phyloP scores from a whole-genome alignment of 1,140 invertebrate genomes.

The Laupala kohalensis region DNA sequence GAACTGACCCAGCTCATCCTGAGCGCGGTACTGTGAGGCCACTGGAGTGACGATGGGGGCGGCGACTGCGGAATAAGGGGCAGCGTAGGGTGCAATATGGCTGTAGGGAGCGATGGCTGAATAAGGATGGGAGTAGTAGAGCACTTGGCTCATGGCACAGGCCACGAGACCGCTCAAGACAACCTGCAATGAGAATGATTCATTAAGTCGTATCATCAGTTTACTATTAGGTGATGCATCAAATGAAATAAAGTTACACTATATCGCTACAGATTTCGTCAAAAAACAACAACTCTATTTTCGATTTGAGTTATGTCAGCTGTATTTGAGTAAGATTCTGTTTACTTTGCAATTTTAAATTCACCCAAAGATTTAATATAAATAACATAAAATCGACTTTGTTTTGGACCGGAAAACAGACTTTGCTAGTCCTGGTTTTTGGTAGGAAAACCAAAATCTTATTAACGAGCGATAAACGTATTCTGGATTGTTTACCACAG shows the following conservation, averaged over 20 bases:
- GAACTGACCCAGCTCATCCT: constrained; percentile 22
- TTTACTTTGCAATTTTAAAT: not conserved
- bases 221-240: not conserved
- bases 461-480: too few species aligned
- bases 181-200: too few species aligned
- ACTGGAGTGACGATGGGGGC: constrained; percentile 4
- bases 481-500: too few species aligned
- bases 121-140: not conserved
- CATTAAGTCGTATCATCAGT: too few species aligned
- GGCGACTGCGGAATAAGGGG: not conserved
- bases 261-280: not conserved
- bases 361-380: not conserved
- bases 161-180: not conserved
- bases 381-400: too few species aligned
- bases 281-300: not conserved
- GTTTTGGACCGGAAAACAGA: too few species aligned
- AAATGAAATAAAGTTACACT: not conserved
- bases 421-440: too few species aligned
- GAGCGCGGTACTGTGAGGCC: constrained; percentile 22
- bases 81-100: not conserved
- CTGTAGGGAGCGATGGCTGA: not conserved
- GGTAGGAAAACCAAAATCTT: too few species aligned
- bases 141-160: not conserved
- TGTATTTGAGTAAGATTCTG: too few species aligned
- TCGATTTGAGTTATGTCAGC: not conserved